Evolutionary conservation across 2,888 invertebrate species (phyloP).

Genomic region (Xiphydria camelus): DNA sequence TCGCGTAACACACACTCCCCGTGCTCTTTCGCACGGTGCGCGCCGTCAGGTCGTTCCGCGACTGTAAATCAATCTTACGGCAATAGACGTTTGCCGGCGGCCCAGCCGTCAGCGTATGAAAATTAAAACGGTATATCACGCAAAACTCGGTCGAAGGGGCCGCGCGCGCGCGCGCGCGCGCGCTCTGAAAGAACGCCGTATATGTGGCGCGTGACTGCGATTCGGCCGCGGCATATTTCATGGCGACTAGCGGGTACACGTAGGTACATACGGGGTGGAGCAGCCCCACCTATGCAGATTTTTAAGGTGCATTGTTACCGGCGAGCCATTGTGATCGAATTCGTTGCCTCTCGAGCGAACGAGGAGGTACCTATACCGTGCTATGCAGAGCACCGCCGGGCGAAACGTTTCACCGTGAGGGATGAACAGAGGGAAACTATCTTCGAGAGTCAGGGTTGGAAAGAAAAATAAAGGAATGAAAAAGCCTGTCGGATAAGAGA

Average conservation of each 20-base stretch:
- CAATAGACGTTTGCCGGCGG: conserved; percentile 38
- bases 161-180: conserved; percentile 13
- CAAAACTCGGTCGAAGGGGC: conserved; percentile 31
- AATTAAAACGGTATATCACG: conserved; percentile 52
- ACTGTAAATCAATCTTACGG: conserved; percentile 44
- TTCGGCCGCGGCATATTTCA: conserved; percentile 23
- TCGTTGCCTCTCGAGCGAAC: neutral
- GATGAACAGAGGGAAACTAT: no score
- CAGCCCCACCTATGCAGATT: neutral
- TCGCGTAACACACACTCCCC: conserved; percentile 5
- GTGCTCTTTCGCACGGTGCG: conserved; percentile 7
- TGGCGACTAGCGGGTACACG: conserved; percentile 10
- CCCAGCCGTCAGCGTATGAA: conserved; percentile 43
- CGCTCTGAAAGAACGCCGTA: conserved; percentile 4
- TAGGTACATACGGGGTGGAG: conserved; percentile 7
- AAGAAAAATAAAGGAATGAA: no score
- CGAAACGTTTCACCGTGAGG: no score
- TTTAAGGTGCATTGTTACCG: neutral
- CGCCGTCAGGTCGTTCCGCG: conserved; percentile 23
- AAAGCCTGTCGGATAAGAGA: no score
- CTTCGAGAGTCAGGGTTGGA: no score
- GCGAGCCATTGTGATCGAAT: neutral
- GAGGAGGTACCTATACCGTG: no score
- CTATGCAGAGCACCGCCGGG: no score
- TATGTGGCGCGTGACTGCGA: neutral